Evolutionary conservation across 2,113 vertebrate species (phyloP).

Genomic region (Astur gentilis): DNA sequence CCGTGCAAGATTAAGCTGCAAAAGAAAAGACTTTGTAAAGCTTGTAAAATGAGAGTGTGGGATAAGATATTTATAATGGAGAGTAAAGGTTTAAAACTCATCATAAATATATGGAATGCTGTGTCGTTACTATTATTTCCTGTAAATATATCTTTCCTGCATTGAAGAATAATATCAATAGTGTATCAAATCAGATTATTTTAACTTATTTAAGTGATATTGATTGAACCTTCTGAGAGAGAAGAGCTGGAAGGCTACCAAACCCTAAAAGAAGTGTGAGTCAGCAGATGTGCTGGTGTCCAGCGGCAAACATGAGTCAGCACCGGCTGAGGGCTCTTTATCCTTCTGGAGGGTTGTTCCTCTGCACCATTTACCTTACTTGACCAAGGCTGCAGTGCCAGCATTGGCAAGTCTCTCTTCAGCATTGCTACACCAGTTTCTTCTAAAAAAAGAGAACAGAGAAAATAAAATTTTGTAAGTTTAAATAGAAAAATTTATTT

Average conservation of each 20-base stretch:
- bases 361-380: conserved; percentile 42
- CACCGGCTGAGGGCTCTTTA: not conserved
- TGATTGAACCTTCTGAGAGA: not conserved
- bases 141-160: not conserved
- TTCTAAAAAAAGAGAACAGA: not conserved
- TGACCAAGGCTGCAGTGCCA: conserved; percentile 23
- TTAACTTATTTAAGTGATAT: not conserved
- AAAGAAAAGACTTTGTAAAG: not conserved
- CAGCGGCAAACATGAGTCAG: conserved; percentile 33
- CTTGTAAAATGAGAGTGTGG: not conserved
- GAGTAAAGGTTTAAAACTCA: not conserved
- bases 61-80: not conserved
- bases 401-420: not conserved
- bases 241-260: not conserved
- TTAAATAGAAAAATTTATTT: not conserved
- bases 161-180: fast-evolving
- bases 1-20: not conserved
- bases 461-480: no score
- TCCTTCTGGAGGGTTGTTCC: not conserved
- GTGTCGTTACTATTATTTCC: not conserved
- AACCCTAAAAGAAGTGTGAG: not conserved
- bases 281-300: not conserved
- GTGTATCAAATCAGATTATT: not conserved
- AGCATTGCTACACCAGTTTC: not conserved
- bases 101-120: not conserved